Conservation (phyloP, 2,888 invertebrate genomes). For the Dascillus cervinus region DNA sequence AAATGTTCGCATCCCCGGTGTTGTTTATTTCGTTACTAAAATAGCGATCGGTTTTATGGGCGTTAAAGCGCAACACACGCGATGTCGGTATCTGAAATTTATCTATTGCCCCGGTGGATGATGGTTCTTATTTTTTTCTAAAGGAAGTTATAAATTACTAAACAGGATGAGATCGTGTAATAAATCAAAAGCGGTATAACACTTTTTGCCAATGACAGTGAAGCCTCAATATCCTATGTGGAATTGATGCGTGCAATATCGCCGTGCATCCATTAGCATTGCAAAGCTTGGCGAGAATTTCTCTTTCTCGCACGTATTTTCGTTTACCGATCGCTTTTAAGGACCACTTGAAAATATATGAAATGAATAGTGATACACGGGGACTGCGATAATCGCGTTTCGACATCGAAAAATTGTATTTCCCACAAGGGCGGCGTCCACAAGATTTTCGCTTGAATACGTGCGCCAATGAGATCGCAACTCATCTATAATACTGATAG, state of each 20-base stretch:
- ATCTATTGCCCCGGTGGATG: too few relatives aligned
- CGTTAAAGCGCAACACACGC: too few relatives aligned
- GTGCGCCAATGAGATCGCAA: slow-evolving; percentile 21
- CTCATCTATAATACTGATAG: slow-evolving; percentile 22
- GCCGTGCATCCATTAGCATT: slow-evolving; percentile 23
- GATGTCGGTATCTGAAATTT: too few relatives aligned
- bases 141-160: slow-evolving; percentile 16
- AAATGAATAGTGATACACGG: too few relatives aligned
- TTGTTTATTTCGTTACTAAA: too few relatives aligned
- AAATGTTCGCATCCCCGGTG: too few relatives aligned
- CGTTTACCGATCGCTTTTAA: too few relatives aligned
- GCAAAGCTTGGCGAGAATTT: slow-evolving; percentile 10
- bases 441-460: slow-evolving; percentile 20
- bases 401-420: slow-evolving; percentile 14
- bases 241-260: slow-evolving; percentile 23
- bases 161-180: slow-evolving; percentile 24
- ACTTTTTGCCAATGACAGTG: slow-evolving; percentile 27
- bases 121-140: too few relatives aligned
- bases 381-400: slow-evolving; percentile 13
- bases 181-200: slow-evolving; percentile 28
- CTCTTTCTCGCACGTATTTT: too few relatives aligned
- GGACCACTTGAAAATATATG: too few relatives aligned
- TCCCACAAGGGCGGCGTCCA: slow-evolving; percentile 14
- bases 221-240: slow-evolving; percentile 23
- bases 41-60: too few relatives aligned